phyloP scores from a whole-genome alignment of 2,797 vertebrate genomes.

The Artibeus lituratus region DNA sequence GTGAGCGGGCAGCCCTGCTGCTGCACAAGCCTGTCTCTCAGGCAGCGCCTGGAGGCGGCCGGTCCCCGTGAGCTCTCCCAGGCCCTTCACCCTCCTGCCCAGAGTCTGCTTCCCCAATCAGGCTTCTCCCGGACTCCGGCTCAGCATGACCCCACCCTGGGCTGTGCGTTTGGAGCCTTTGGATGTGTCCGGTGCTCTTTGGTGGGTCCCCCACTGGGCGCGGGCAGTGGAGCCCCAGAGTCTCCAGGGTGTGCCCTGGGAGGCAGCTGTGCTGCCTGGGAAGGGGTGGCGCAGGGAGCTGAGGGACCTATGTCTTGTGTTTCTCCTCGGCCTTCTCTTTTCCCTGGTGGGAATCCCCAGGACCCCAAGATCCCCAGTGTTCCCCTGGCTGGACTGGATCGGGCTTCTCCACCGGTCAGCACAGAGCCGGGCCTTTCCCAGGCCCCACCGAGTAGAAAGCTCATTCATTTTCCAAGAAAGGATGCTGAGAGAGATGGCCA shows the following conservation, averaged over 20 bases:
- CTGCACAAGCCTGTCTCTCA: background rate
- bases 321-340: background rate
- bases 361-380: background rate
- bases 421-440: background rate
- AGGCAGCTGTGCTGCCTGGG: background rate
- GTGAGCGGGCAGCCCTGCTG: background rate
- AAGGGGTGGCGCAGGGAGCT: background rate
- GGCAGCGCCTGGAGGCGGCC: background rate
- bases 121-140: background rate
- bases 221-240: background rate
- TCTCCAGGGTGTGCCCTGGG: background rate
- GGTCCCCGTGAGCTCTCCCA: background rate
- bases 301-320: rapidly evolving
- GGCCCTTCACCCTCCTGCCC: background rate
- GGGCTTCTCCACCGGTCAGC: background rate
- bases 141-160: rapidly evolving
- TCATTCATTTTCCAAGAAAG: slow-evolving; percentile 73
- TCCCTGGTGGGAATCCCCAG: background rate
- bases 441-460: background rate
- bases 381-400: background rate
- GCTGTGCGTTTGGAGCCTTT: background rate
- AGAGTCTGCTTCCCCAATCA: background rate
- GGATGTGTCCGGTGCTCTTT: background rate
- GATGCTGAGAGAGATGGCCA: slow-evolving; percentile 44
- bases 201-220: background rate